Percentiles rank a stretch among this genome's conserved stretches.
phyloP scores from a whole-genome alignment of 2,797 vertebrate genomes.

The Chelon labrosus region DNA sequence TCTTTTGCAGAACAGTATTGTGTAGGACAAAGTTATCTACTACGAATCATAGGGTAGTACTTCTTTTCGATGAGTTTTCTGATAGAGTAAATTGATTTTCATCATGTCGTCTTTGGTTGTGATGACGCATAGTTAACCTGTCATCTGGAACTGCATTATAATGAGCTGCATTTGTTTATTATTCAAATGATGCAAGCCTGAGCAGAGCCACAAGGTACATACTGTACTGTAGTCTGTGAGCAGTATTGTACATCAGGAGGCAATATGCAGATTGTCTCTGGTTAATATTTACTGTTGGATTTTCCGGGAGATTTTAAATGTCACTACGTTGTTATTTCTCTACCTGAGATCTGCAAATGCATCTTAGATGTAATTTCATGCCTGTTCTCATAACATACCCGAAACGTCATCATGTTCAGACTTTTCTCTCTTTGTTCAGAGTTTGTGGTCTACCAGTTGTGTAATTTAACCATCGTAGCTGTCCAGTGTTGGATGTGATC shows the following conservation, averaged over 20 bases:
- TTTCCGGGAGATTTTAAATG: constrained; percentile 11
- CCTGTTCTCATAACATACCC: neutral
- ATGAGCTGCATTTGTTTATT: constrained; percentile 24
- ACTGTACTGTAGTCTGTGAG: neutral
- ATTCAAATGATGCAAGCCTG: constrained; percentile 35
- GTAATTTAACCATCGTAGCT: neutral
- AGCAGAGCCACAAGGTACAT: neutral
- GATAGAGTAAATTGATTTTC: neutral
- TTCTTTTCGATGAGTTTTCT: neutral
- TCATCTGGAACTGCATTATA: neutral
- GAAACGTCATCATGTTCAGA: neutral
- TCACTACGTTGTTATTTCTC: constrained; percentile 10
- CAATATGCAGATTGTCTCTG: constrained; percentile 22
- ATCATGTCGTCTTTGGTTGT: neutral
- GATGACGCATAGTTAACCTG: neutral
- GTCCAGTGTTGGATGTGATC: too few relatives aligned
- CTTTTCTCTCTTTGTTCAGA: neutral
- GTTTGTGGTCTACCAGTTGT: neutral
- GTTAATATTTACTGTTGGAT: constrained; percentile 16
- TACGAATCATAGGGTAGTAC: too few relatives aligned
- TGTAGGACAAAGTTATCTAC: too few relatives aligned
- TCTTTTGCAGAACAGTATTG: too few relatives aligned
- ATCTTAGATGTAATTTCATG: neutral
- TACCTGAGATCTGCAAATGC: neutral
- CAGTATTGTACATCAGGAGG: constrained; percentile 1